These are phyloP conservation scores for Maconellicoccus hirsutus DNA, from an alignment of 1,140 invertebrate genomes.

Conservation along the genomic window DNA sequence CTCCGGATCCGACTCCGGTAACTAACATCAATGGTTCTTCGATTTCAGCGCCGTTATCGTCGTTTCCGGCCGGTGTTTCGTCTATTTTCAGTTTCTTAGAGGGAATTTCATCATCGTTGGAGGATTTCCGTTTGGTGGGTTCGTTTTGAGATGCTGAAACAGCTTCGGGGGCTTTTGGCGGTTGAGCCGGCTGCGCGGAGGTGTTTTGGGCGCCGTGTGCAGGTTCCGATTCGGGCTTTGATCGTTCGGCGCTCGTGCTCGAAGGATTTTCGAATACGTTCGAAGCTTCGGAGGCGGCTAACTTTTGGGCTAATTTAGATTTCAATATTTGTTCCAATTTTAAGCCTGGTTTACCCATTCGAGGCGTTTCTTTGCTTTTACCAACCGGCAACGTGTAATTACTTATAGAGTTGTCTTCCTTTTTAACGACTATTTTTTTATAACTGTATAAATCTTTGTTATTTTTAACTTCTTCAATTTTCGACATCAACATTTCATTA, in stretches of 20 bases:
- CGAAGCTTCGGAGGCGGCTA: neutral
- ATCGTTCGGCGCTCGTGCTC: too few relatives aligned
- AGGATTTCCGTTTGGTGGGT: neutral
- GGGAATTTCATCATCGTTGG: too few relatives aligned
- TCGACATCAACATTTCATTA: neutral
- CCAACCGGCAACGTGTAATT: neutral
- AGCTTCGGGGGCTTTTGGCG: too few relatives aligned
- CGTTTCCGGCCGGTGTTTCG: neutral
- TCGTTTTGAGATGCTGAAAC: too few relatives aligned
- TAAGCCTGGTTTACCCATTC: slow-evolving; percentile 26
- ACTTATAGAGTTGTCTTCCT: neutral
- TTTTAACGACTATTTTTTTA: neutral
- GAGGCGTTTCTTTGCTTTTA: neutral
- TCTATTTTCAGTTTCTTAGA: neutral
- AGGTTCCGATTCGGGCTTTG: neutral
- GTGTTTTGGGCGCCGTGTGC: neutral
- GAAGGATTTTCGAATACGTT: too few relatives aligned
- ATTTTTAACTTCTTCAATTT: neutral
- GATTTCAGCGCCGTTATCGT: slow-evolving; percentile 44
- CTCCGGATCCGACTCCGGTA: slow-evolving; percentile 57
- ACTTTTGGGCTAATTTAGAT: slow-evolving; percentile 25
- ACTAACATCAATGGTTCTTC: slow-evolving; percentile 58
- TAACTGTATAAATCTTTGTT: neutral
- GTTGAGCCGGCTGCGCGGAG: too few relatives aligned
- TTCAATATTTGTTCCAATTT: slow-evolving; percentile 29